Conservation (phyloP, 2,888 invertebrate genomes). For the Andrena hattorfiana region DNA sequence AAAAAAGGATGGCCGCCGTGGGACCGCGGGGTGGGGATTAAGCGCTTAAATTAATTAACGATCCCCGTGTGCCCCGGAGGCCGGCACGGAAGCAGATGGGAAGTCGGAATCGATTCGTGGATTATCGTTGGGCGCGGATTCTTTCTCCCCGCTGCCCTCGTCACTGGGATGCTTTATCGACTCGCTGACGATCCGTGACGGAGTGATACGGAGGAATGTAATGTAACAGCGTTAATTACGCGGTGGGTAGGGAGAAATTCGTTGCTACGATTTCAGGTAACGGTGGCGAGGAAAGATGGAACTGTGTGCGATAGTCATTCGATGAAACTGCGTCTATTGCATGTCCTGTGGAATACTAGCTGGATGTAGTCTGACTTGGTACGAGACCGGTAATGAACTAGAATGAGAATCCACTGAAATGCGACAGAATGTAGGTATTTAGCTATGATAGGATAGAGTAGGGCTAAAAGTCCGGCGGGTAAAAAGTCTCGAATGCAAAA, state of each 20-base stretch:
- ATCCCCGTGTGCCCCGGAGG: constrained; percentile 48
- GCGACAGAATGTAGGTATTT: too few species aligned
- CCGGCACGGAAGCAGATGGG: constrained; percentile 63
- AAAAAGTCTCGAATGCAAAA: too few species aligned
- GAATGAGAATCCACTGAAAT: too few species aligned
- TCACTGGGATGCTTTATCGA: constrained; percentile 41
- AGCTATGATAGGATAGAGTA: too few species aligned
- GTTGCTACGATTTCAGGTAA: too few species aligned
- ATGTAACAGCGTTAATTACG: constrained; percentile 18
- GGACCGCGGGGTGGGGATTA: constrained; percentile 61
- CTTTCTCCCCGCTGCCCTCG: constrained; percentile 5
- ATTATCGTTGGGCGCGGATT: constrained; percentile 25
- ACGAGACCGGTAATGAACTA: too few species aligned
- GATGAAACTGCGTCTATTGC: too few species aligned
- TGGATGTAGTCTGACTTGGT: too few species aligned
- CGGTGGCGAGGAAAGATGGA: not conserved
- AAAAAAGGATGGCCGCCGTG: constrained; percentile 43
- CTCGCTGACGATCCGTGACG: constrained; percentile 9
- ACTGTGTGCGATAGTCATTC: too few species aligned
- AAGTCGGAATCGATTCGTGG: constrained; percentile 54
- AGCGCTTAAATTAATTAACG: constrained; percentile 79
- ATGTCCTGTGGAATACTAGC: too few species aligned
- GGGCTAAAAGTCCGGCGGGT: too few species aligned
- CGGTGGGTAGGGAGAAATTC: not conserved
- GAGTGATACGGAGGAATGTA: not conserved